Conservation (phyloP, 2,113 vertebrate genomes). For the Onychostruthus taczanowskii region DNA sequence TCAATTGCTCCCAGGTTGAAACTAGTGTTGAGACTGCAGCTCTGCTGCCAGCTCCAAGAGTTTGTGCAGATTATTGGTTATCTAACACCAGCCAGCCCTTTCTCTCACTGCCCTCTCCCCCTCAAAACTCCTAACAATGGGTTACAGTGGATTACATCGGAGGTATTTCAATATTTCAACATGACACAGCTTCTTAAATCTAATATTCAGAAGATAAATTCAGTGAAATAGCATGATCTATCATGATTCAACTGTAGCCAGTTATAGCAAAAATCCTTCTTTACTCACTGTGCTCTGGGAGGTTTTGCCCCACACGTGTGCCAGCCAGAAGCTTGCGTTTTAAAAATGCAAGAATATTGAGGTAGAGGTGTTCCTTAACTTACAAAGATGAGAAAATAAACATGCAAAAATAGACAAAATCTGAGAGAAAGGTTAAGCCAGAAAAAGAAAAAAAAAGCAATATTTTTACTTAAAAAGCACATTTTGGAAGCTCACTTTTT, state of each 20-base stretch:
- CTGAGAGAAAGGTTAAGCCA: neutral
- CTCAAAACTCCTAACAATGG: slow-evolving; percentile 4
- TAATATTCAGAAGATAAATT: slow-evolving; percentile 61
- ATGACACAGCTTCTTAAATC: slow-evolving; percentile 46
- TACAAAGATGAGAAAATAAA: neutral
- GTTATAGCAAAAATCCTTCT: slow-evolving; percentile 27
- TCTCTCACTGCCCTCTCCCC: neutral
- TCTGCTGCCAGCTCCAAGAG: neutral
- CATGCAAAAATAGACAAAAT: neutral
- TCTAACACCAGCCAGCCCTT: slow-evolving; percentile 19
- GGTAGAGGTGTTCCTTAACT: neutral
- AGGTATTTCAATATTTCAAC: slow-evolving; percentile 56
- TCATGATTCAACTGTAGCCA: slow-evolving; percentile 40
- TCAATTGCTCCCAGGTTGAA: slow-evolving; percentile 44
- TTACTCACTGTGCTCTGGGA: neutral
- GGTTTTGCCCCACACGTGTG: neutral
- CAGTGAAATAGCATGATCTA: slow-evolving; percentile 47
- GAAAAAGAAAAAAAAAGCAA: neutral
- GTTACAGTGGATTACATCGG: neutral
- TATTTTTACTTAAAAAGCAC: neutral
- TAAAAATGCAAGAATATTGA: neutral
- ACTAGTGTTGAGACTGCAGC: neutral
- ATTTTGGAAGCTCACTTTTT: neutral
- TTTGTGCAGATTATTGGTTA: slow-evolving; percentile 9
- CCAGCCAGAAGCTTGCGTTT: neutral